These are phyloP conservation scores for Epizoanthus illoricatus DNA, from an alignment of 92 coral and sea anemone species.

Conservation along the genomic window DNA sequence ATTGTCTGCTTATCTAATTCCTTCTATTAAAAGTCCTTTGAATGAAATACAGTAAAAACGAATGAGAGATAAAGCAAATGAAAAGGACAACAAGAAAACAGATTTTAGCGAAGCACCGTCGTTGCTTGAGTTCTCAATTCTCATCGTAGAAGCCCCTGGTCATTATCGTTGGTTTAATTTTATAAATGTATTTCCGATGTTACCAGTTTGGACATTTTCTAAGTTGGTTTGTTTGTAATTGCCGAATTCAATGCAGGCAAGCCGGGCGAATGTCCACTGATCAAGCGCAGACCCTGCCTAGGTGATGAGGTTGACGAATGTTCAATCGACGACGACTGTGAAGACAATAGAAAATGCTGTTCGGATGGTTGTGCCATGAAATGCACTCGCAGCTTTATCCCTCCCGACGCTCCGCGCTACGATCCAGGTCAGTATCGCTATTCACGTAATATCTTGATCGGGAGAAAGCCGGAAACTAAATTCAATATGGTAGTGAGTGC, in stretches of 20 bases:
- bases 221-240: not conserved
- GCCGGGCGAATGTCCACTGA: not conserved
- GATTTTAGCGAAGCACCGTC: no score
- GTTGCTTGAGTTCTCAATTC: no score
- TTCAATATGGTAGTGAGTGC: not conserved
- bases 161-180: no score
- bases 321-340: not conserved
- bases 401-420: conserved; percentile 8
- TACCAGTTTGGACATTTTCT: no score
- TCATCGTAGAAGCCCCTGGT: no score
- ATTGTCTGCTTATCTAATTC: no score
- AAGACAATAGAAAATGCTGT: conserved; percentile 1
- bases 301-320: not conserved
- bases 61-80: no score
- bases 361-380: not conserved
- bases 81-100: no score
- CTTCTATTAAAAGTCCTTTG: no score
- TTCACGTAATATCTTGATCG: not conserved
- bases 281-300: not conserved
- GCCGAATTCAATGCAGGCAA: not conserved
- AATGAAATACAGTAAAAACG: no score
- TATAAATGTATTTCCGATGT: no score
- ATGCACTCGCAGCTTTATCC: not conserved
- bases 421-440: conserved; percentile 2
- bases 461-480: not conserved